Percentiles rank a stretch among this genome's conserved stretches.
Conservation (phyloP, 2,113 vertebrate species). For the Serinus canaria region DNA sequence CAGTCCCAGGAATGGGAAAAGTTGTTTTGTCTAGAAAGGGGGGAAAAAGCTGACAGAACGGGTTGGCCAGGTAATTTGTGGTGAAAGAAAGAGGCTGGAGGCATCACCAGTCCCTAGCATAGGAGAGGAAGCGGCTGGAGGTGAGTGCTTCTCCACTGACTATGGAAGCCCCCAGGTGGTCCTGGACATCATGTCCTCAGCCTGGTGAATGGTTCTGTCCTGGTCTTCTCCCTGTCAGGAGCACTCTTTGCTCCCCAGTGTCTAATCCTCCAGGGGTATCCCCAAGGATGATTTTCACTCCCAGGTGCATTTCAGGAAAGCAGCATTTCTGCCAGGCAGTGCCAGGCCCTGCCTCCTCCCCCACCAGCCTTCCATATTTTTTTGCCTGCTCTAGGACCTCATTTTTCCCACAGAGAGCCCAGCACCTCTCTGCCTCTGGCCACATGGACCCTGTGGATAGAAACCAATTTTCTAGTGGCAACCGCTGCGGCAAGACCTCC, state of each 20-base stretch:
- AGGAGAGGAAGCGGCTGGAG: not conserved
- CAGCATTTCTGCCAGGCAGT: not conserved
- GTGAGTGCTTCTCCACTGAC: fast-evolving
- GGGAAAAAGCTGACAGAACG: not conserved
- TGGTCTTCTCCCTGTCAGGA: not conserved
- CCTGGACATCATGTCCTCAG: not conserved
- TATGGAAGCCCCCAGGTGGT: not conserved
- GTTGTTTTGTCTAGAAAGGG: conserved; percentile 38
- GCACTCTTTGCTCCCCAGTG: not conserved
- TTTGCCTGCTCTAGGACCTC: not conserved
- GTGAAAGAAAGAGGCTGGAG: not conserved
- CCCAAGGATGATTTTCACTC: not conserved
- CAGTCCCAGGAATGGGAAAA: not conserved
- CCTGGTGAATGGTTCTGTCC: not conserved
- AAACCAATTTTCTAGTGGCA: not conserved
- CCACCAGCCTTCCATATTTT: not conserved
- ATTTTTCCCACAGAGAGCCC: not conserved
- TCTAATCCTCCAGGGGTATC: not conserved
- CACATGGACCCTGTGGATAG: not conserved
- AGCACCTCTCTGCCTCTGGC: not conserved
- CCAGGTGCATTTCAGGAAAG: not conserved
- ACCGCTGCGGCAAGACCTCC: fast-evolving
- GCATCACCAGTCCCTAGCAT: not conserved
- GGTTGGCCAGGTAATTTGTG: fast-evolving
- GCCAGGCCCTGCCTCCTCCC: not conserved